phyloP scores from a whole-genome alignment of 1,140 invertebrate genomes.

The Monomorium pharaonis region DNA sequence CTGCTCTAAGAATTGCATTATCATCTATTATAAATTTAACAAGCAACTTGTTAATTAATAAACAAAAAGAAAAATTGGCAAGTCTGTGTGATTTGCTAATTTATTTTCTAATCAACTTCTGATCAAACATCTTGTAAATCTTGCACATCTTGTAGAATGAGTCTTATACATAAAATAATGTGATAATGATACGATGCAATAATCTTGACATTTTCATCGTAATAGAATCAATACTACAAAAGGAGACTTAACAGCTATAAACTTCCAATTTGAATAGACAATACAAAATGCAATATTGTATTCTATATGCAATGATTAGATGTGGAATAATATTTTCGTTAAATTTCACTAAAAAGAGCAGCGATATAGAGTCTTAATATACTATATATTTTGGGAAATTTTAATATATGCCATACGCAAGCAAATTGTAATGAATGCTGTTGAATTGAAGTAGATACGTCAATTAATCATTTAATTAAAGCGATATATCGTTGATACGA shows the following conservation, averaged over 20 bases:
- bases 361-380: not conserved
- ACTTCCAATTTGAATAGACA: not conserved
- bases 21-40: not conserved
- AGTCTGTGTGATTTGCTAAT: not conserved
- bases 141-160: not conserved
- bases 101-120: not conserved
- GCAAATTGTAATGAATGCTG: not conserved
- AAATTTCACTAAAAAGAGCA: not conserved
- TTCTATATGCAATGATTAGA: not conserved
- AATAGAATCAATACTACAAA: not conserved
- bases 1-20: not conserved
- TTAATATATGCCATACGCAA: conserved; percentile 40
- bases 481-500: conserved; percentile 9
- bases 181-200: not conserved
- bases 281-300: not conserved
- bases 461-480: conserved; percentile 35
- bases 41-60: not conserved
- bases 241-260: not conserved
- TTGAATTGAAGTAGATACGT: conserved; percentile 25
- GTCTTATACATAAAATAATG: conserved; percentile 1
- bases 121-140: not conserved
- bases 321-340: not conserved
- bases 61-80: not conserved
- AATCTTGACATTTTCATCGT: not conserved
- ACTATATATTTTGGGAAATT: conserved; percentile 1